Base-by-base conservation (phyloP, 1,140 invertebrate species). In the Hestina assimilis region DNA sequence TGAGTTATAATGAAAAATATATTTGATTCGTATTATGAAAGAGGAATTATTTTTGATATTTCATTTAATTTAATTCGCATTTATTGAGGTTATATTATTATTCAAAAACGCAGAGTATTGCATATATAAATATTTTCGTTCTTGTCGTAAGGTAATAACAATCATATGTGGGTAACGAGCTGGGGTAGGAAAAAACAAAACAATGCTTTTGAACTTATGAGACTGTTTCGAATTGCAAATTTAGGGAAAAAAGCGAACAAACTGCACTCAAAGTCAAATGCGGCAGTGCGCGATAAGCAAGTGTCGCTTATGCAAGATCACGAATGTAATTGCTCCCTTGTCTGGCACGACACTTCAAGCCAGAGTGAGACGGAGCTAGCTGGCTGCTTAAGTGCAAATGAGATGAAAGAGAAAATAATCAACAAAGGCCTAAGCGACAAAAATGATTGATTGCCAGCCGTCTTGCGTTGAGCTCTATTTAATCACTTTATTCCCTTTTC, bases 401-500 rank as follows among this genome's bases (percentile, higher is more conserved):
- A 60, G 78, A 85, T 50, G 64, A 55, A 66, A 47, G 52, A 73
- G 59, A 66, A 53, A 72, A 74, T 68, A 72, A 77, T 76, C 72
- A 77, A 85, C 74, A 86, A 79, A 75, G 75, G 69, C 80, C 59
- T 86, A 84, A 85, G 83, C 81, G 82, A 85, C 85, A 81, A 83
- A 81, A 86, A 89, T 89, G 88, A 89, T 89, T 89, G 88, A 89
- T 89, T 81, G 79, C 88, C 79, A 78, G 81, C 80, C 79, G 86
- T 89, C 89, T 89, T 87, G 79, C 74, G 79, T 79, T 89, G 87
- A 89, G 87, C 89, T 89, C 87, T 89, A 89, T 89, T 89, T 89
- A 89, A 89, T 89, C 87, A 89, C 89, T 89, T 88, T 87, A 89
- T 89, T 89, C 87, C 88, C 87, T 89, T 88, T 89, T 89, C 85